Base-by-base conservation (phyloP, 2,113 vertebrate species). In the Xenotilapia longispinis region DNA sequence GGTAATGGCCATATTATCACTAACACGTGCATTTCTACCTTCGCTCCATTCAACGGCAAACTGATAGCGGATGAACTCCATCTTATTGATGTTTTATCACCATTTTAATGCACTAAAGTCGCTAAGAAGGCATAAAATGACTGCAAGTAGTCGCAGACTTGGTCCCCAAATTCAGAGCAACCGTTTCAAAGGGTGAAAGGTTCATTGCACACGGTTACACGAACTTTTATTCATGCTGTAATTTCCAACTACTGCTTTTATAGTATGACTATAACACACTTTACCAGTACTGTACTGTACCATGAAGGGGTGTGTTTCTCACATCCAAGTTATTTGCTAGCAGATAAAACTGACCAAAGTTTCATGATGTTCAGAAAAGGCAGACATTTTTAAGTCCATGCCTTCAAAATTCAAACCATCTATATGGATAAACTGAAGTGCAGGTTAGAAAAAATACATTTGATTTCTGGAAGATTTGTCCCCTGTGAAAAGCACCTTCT, bases 301-400 rank as follows among this genome's bases (percentile, higher is more conserved):
- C 12, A 70, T 40, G 3, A 14, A 70, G n/a, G 21, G 12, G 12
- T 36, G 33, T 8, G 5, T 68, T 6, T 1, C 19, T 23, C n/a
- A 68, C n/a, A 23, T 40, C 36, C 0, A 42, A 68, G 65, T 70
- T 70, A 70, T 70, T 70, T 70, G 7, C 36, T 70, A 70, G 65
- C 36, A 70, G 65, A 70, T 14, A 70, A 70, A 70, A 70, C 0
- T 70, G 5, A 42, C 0, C n/a, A 70, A 70, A 40, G n/a, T 45
- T 17, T 73, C 21, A 45, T 45, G 3, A 73, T 28, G 68, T 73
- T 47, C 14, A 47, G 68, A 73, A 26, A 11, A 73, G 0, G 0
- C 40, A 73, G 68, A 45, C 40, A 73, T 73, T 17, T 73, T 23
- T 26, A 70, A 0, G 65, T 45, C 65, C n/a, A 4, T 11, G 68